Conservation (phyloP, 2,888 invertebrate genomes). For the Plutella xylostella region DNA sequence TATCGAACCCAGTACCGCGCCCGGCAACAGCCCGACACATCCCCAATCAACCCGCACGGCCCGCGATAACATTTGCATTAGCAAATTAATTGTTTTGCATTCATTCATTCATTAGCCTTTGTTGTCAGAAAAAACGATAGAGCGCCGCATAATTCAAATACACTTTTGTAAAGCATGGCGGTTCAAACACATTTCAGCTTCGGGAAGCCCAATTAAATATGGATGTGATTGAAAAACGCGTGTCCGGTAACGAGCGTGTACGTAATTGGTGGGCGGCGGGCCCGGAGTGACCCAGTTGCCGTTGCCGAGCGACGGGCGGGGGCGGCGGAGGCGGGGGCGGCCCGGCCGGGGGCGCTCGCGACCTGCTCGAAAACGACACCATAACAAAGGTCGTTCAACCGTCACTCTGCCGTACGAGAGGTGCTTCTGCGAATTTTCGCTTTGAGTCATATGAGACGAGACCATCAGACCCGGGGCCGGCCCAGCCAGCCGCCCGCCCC, state of each 20-base stretch:
- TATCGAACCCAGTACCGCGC: neutral
- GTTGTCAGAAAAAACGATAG: too few species aligned
- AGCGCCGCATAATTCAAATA: conserved; percentile 35
- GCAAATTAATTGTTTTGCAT: too few species aligned
- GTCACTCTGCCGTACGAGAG: conserved; percentile 43
- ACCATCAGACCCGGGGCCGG: neutral
- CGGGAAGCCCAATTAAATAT: conserved; percentile 70
- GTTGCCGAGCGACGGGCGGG: conserved; percentile 61
- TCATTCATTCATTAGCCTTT: too few species aligned
- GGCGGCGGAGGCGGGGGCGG: conserved; percentile 28
- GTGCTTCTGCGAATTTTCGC: conserved; percentile 41
- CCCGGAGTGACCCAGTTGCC: conserved; percentile 67
- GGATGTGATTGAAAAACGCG: conserved; percentile 71
- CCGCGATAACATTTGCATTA: too few species aligned
- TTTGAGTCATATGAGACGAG: conserved; percentile 18
- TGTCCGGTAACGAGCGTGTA: conserved; percentile 71
- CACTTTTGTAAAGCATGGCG: conserved; percentile 46
- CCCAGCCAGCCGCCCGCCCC: neutral
- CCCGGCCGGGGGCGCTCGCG: conserved; percentile 26
- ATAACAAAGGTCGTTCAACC: conserved; percentile 69
- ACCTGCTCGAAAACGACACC: conserved; percentile 69
- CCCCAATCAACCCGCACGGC: neutral
- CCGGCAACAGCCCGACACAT: neutral
- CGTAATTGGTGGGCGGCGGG: conserved; percentile 64
- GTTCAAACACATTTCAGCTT: conserved; percentile 62